phyloP scores from a whole-genome alignment of 2,797 vertebrate genomes.

The Morus bassanus region DNA sequence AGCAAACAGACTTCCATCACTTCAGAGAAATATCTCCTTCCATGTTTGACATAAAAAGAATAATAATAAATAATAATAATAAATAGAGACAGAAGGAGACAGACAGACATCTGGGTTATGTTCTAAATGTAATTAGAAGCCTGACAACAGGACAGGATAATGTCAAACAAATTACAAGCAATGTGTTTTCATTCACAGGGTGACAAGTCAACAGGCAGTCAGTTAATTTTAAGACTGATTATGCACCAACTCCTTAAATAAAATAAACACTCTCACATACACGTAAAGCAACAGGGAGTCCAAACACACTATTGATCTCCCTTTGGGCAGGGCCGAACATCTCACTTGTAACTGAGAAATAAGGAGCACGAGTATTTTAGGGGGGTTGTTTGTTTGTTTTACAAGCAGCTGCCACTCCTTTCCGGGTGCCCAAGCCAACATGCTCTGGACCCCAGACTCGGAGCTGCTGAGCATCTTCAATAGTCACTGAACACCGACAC shows the following conservation, averaged over 20 bases:
- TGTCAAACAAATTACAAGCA: slow-evolving; percentile 69
- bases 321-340: background rate
- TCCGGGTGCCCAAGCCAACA: background rate
- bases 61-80: background rate
- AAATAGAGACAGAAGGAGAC: slow-evolving; percentile 28
- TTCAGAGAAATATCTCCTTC: background rate
- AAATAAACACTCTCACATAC: slow-evolving; percentile 37
- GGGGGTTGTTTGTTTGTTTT: background rate
- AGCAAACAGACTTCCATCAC: background rate
- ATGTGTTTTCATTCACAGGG: slow-evolving; percentile 69
- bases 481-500: background rate
- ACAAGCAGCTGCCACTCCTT: background rate
- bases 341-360: background rate
- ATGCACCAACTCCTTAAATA: slow-evolving; percentile 54
- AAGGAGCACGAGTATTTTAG: fast-evolving
- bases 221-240: slow-evolving; percentile 69
- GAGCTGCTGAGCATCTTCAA: background rate
- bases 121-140: slow-evolving; percentile 66
- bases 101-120: slow-evolving; percentile 67
- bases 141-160: slow-evolving; percentile 67
- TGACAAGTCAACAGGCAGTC: slow-evolving; percentile 68
- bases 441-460: background rate
- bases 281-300: slow-evolving; percentile 23
- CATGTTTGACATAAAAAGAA: background rate
- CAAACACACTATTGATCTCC: slow-evolving; percentile 39